Percentiles rank a stretch among this genome's conserved stretches.
Conservation (phyloP, 2,888 invertebrate genomes). For the Apodemia hepburni region DNA sequence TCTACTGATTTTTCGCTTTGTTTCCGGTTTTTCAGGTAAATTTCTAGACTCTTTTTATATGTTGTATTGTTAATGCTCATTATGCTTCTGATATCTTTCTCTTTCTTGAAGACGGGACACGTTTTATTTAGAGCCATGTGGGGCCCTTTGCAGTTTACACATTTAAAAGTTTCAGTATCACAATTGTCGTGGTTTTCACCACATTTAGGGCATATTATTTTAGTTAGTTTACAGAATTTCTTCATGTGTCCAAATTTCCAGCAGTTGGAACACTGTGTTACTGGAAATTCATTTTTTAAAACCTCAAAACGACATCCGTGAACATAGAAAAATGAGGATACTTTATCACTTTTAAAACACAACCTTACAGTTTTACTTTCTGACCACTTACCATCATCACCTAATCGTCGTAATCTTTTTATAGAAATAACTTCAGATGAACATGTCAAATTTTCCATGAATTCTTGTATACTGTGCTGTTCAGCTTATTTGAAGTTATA, state of each 20-base stretch:
- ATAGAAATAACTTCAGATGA: neutral
- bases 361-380: slow-evolving; percentile 19
- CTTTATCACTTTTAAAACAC: slow-evolving; percentile 14
- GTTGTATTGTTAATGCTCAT: neutral
- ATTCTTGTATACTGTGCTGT: too few species aligned
- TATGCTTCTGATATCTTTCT: neutral
- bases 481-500: too few species aligned
- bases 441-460: neutral
- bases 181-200: slow-evolving; percentile 19
- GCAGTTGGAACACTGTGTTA: slow-evolving; percentile 19
- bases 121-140: slow-evolving; percentile 25
- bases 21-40: neutral
- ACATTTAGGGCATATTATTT: slow-evolving; percentile 26
- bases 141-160: slow-evolving; percentile 28
- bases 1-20: neutral
- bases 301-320: slow-evolving; percentile 24
- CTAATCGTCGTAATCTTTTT: slow-evolving; percentile 9
- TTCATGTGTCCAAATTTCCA: slow-evolving; percentile 19
- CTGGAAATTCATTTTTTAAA: slow-evolving; percentile 20
- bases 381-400: slow-evolving; percentile 17
- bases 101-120: slow-evolving; percentile 21
- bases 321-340: slow-evolving; percentile 18
- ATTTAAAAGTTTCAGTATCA: slow-evolving; percentile 19
- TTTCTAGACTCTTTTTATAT: neutral
- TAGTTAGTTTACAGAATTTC: slow-evolving; percentile 19